These are phyloP conservation scores for Halcyon badia DNA, from an alignment of 2,797 vertebrate genomes.

Conservation along the genomic window DNA sequence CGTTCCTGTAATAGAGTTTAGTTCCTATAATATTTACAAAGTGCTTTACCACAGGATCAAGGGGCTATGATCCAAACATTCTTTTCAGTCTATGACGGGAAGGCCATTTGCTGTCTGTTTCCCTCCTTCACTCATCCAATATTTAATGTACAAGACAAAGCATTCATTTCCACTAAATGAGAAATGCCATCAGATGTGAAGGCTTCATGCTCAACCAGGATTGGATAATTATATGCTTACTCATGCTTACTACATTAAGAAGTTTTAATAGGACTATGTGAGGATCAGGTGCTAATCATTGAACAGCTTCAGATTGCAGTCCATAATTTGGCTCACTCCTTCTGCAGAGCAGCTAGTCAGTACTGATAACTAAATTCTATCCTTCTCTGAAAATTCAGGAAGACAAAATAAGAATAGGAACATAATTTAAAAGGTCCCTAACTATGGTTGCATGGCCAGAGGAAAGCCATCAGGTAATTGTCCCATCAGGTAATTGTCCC, in stretches of 20 bases:
- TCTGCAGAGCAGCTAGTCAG: neutral
- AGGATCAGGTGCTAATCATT: conserved; percentile 50
- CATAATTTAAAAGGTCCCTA: neutral
- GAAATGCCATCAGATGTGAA: conserved; percentile 54
- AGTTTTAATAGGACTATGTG: conserved; percentile 11
- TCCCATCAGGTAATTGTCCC: neutral
- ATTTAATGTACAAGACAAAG: neutral
- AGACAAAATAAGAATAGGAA: neutral
- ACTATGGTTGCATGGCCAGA: neutral
- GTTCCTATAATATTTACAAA: neutral
- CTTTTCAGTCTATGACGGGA: neutral
- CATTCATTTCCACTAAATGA: conserved; percentile 11
- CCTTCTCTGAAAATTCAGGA: neutral
- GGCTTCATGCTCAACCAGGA: conserved; percentile 5
- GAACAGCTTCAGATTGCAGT: conserved; percentile 15
- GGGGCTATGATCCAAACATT: neutral
- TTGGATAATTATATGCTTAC: conserved; percentile 60
- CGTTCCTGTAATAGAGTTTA: neutral
- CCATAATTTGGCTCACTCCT: neutral
- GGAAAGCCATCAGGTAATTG: neutral
- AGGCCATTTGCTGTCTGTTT: neutral
- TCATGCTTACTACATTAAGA: conserved; percentile 51
- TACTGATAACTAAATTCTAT: neutral
- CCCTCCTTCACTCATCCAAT: neutral
- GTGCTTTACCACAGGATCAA: neutral